Percentiles rank a stretch among this genome's conserved stretches.
Evolutionary conservation across 2,113 vertebrate genomes (phyloP).

Genomic region (Melanocharis versteri): DNA sequence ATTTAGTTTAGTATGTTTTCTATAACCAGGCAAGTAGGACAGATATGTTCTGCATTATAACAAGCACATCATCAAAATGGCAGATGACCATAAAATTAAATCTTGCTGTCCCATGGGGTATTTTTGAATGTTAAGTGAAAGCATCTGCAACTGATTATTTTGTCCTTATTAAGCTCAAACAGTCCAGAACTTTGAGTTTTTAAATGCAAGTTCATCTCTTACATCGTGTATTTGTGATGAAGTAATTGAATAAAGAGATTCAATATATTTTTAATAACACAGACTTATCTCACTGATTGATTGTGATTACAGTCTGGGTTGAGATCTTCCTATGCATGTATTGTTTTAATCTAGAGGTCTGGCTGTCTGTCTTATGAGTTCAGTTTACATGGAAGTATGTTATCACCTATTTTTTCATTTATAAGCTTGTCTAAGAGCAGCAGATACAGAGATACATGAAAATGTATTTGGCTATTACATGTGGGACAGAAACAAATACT

Average conservation of each 20-base stretch:
- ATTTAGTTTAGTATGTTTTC: slow-evolving; percentile 19
- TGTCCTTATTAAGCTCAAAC: slow-evolving; percentile 36
- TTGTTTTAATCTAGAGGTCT: background rate
- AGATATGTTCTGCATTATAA: slow-evolving; percentile 44
- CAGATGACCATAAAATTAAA: slow-evolving; percentile 57
- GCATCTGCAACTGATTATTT: slow-evolving; percentile 45
- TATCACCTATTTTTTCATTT: background rate
- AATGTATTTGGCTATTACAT: background rate
- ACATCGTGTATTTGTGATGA: background rate
- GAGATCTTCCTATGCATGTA: background rate
- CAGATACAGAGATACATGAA: background rate
- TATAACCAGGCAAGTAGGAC: background rate
- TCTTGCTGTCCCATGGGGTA: background rate
- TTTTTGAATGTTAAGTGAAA: slow-evolving; percentile 45
- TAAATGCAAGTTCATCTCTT: slow-evolving; percentile 24
- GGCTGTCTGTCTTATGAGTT: background rate
- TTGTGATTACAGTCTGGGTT: background rate
- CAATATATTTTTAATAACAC: background rate
- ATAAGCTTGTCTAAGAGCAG: background rate
- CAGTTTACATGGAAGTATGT: background rate
- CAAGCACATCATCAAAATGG: slow-evolving; percentile 42
- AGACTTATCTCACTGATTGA: background rate
- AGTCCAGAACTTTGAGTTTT: background rate
- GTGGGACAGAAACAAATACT: background rate
- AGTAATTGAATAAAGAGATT: slow-evolving; percentile 15